A percentile compares a stretch with the other conserved stretches of the same genome.
phyloP scores from a whole-genome alignment of 1,140 invertebrate genomes.

The Ctenoplectra terminalis region DNA sequence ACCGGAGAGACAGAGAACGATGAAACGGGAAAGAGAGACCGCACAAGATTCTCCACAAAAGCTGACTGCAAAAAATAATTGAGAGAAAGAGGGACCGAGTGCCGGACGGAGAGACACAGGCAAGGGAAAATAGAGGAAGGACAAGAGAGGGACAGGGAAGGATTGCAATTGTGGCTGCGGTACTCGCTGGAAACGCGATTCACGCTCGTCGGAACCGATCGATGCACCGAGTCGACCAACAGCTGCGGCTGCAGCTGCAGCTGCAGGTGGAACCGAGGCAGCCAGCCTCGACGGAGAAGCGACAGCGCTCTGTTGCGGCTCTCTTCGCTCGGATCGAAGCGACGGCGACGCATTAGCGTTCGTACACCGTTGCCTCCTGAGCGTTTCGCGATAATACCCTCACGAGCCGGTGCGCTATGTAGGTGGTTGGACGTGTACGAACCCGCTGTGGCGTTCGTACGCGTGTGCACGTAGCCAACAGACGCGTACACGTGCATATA shows the following conservation, averaged over 20 bases:
- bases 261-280: slow-evolving; percentile 21
- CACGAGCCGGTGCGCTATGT: background rate
- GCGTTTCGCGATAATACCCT: slow-evolving; percentile 37
- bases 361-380: slow-evolving; percentile 39
- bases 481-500: background rate
- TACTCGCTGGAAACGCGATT: slow-evolving; percentile 43
- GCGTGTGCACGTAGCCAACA: background rate
- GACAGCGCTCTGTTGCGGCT: slow-evolving; percentile 30
- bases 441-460: background rate
- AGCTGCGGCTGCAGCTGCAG: slow-evolving; percentile 45
- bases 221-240: slow-evolving; percentile 47
- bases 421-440: background rate
- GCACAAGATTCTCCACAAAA: background rate
- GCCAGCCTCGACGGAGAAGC: slow-evolving; percentile 11
- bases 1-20: background rate
- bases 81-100: background rate
- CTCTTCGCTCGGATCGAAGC: slow-evolving; percentile 29
- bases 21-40: background rate
- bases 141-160: slow-evolving; percentile 14
- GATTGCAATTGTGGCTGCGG: slow-evolving; percentile 41
- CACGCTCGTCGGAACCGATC: slow-evolving; percentile 43
- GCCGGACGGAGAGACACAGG: no score
- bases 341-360: slow-evolving; percentile 37
- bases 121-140: background rate
- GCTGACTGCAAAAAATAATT: slow-evolving; percentile 37